These are phyloP conservation scores for Felis catus DNA, from an alignment of 2,113 vertebrate species.

Conservation along the genomic window F.catus_Fca126_mat1.0 CM031425.1:56544001-56544500, in stretches of 20 bases:
- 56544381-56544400: too few relatives aligned
- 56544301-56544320: not conserved
- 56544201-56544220: not conserved
- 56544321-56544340: not conserved
- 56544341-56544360: accelerated
- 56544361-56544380: not conserved
- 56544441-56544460: not conserved
- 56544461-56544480: not conserved
- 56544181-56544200: too few relatives aligned
- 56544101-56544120: not conserved
- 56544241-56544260: not conserved
- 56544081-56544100: not conserved
- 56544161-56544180: not conserved
- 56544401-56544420: not conserved
- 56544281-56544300: not conserved
- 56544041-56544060: not conserved
- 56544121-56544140: not conserved
- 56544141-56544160: not conserved
- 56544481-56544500: not conserved
- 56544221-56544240: not conserved
- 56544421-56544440: not conserved
- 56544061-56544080: not conserved
- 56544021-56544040: not conserved
- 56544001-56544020: not conserved
- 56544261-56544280: not conserved